Percentiles rank a stretch among this genome's conserved stretches.
phyloP scores from a whole-genome alignment of 2,888 invertebrate genomes.

The Mystacides longicornis region DNA sequence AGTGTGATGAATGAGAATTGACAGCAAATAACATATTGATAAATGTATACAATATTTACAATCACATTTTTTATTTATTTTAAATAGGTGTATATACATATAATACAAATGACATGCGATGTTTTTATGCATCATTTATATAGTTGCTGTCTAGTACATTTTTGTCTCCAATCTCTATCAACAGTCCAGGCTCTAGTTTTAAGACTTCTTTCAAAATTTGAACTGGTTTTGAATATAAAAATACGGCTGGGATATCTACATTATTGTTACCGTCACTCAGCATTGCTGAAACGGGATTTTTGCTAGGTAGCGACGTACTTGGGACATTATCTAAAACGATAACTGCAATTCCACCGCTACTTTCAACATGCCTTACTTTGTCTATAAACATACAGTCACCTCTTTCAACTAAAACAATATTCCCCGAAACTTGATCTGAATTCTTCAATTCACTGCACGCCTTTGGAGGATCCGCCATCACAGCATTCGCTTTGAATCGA shows the following conservation, averaged over 20 bases:
- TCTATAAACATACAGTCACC: conserved; percentile 95
- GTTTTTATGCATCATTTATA: too few relatives aligned
- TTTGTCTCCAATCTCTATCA: conserved; percentile 14
- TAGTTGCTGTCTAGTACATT: conserved; percentile 6
- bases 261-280: conserved; percentile 87
- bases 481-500: conserved; percentile 56
- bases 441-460: conserved; percentile 57
- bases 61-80: too few relatives aligned
- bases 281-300: conserved; percentile 89
- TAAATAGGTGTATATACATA: too few relatives aligned
- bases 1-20: too few relatives aligned
- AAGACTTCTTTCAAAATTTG: conserved; percentile 56
- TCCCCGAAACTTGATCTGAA: conserved; percentile 53
- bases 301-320: conserved; percentile 65
- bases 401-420: conserved; percentile 78
- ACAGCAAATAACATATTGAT: too few relatives aligned
- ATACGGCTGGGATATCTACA: conserved; percentile 84
- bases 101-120: too few relatives aligned
- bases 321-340: conserved; percentile 80
- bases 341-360: conserved; percentile 74
- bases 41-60: too few relatives aligned
- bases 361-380: conserved; percentile 79
- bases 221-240: conserved; percentile 77
- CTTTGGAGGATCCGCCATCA: conserved; percentile 61
- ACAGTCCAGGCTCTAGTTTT: conserved; percentile 7